Evolutionary conservation across 1,140 invertebrate genomes (phyloP).

Genomic region (Papilio dardanus): DNA sequence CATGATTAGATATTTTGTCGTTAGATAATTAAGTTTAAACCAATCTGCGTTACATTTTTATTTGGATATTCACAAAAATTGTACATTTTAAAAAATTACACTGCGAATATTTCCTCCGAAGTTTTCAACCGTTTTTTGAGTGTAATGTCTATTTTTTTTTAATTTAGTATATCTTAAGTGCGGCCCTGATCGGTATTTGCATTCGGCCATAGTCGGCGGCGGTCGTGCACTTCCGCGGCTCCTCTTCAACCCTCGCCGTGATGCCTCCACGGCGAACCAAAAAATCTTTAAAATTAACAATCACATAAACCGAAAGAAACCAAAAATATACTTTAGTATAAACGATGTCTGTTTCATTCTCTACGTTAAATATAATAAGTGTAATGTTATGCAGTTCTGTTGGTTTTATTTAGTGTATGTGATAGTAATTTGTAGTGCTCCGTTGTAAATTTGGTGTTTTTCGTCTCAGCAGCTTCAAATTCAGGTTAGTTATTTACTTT

Average conservation of each 20-base stretch:
- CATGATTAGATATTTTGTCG: too few species aligned
- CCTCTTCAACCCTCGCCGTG: conserved; percentile 73
- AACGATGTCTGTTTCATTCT: conserved; percentile 32
- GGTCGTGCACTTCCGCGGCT: conserved; percentile 71
- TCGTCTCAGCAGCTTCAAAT: conserved; percentile 47
- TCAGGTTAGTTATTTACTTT: conserved; percentile 42
- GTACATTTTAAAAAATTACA: too few species aligned
- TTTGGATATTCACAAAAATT: too few species aligned
- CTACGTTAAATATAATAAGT: conserved; percentile 25
- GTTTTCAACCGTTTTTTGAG: neutral
- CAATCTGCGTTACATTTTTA: too few species aligned
- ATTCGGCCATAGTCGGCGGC: conserved; percentile 66
- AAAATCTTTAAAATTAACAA: conserved; percentile 75
- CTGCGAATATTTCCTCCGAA: too few species aligned
- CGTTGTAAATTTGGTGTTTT: conserved; percentile 39
- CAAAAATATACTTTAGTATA: conserved; percentile 46
- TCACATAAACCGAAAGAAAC: conserved; percentile 50
- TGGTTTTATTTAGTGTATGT: conserved; percentile 61
- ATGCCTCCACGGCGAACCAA: conserved; percentile 67
- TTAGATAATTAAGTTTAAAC: too few species aligned
- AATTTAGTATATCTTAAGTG: conserved; percentile 37
- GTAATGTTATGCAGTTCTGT: conserved; percentile 44
- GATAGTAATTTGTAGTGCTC: conserved; percentile 63
- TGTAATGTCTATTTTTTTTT: conserved; percentile 15
- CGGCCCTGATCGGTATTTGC: conserved; percentile 66